Percentiles rank a stretch among this genome's conserved stretches.
phyloP scores from a whole-genome alignment of 1,140 invertebrate species.

The Eriocheir sinensis region DNA sequence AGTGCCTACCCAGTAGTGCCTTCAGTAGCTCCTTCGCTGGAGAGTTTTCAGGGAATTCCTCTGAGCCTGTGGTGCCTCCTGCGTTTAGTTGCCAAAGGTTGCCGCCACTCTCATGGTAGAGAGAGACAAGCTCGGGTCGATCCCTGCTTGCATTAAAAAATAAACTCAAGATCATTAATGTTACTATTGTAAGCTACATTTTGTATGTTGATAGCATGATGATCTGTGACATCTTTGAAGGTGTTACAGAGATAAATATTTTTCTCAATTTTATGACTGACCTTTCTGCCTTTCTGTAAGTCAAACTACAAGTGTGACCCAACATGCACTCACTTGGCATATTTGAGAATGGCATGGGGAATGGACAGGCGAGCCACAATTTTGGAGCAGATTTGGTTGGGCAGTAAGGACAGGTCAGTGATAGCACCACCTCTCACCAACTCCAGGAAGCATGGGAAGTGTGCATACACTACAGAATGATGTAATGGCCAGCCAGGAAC shows the following conservation, averaged over 20 bases:
- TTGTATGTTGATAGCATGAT: too few relatives aligned
- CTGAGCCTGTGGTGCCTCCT: conserved; percentile 16
- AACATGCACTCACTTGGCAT: conserved; percentile 73
- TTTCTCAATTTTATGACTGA: neutral
- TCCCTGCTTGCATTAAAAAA: conserved; percentile 67
- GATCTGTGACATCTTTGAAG: too few relatives aligned
- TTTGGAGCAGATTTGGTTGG: conserved; percentile 36
- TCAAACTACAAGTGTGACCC: neutral
- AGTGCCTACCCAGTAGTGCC: conserved; percentile 46
- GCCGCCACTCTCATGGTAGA: conserved; percentile 77
- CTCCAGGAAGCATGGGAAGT: conserved; percentile 75
- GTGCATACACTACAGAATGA: conserved; percentile 73
- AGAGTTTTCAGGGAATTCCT: conserved; percentile 62
- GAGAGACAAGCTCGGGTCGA: conserved; percentile 66
- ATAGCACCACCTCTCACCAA: conserved; percentile 72
- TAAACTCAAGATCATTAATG: too few relatives aligned
- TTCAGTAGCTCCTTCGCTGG: conserved; percentile 54
- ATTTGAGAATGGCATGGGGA: conserved; percentile 74
- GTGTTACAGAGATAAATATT: too few relatives aligned
- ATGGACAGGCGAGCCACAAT: conserved; percentile 73
- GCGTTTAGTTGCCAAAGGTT: conserved; percentile 52
- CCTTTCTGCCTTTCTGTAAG: neutral
- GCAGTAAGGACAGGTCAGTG: conserved; percentile 61
- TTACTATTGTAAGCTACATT: too few relatives aligned
- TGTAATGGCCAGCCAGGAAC: conserved; percentile 77